Conservation (phyloP, 92 coral and sea anemone genomes). For the Porites evermanni region DNA sequence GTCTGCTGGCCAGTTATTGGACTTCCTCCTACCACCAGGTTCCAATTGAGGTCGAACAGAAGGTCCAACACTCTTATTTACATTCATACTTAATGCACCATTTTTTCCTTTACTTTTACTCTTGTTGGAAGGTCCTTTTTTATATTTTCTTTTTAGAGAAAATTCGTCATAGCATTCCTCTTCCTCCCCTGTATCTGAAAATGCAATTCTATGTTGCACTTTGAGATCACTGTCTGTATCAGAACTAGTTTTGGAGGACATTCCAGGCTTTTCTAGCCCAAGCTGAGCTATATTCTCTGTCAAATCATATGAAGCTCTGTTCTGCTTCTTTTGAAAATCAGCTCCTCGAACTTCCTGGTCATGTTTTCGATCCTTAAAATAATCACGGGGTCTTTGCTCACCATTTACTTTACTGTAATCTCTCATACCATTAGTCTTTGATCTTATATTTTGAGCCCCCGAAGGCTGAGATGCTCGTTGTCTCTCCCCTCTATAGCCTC, state of each 20-base stretch:
- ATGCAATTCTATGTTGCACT: slow-evolving; percentile 3
- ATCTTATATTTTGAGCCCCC: not conserved
- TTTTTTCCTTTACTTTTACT: slow-evolving; percentile 23
- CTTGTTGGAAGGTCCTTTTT: slow-evolving; percentile 29
- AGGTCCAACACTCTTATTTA: slow-evolving; percentile 1
- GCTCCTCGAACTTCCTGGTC: slow-evolving; percentile 13
- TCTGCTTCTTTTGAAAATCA: slow-evolving; percentile 24
- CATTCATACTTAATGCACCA: not conserved
- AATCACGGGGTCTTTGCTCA: slow-evolving; percentile 1
- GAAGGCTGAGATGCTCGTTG: not conserved
- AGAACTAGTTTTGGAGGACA: slow-evolving; percentile 47
- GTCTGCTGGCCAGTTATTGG: slow-evolving; percentile 53
- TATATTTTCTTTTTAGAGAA: slow-evolving; percentile 68
- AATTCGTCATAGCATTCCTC: slow-evolving; percentile 54
- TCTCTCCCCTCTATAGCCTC: slow-evolving; percentile 1
- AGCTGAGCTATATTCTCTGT: not conserved
- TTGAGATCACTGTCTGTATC: slow-evolving; percentile 53
- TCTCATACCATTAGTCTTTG: slow-evolving; percentile 9
- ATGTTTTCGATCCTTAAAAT: not conserved
- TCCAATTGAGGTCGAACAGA: slow-evolving; percentile 16
- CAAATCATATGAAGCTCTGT: not conserved
- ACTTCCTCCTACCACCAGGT: slow-evolving; percentile 28
- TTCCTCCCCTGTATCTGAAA: slow-evolving; percentile 33
- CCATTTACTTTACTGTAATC: slow-evolving; percentile 41
- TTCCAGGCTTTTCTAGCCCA: not conserved